phyloP scores from a whole-genome alignment of 2,888 invertebrate genomes.

The Odontothrips loti region DNA sequence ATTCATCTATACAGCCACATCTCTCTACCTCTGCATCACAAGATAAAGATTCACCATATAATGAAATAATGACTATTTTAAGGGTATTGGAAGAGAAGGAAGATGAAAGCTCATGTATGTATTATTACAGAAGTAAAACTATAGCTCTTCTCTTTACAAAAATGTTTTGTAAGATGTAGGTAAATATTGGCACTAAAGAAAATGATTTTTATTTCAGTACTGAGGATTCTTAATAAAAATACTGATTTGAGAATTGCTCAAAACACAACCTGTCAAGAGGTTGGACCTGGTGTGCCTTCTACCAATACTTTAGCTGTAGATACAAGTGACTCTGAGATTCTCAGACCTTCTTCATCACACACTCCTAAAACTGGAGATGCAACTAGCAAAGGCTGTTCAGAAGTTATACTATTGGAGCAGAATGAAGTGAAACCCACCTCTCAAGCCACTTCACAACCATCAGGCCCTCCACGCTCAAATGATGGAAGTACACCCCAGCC shows the following conservation, averaged over 20 bases:
- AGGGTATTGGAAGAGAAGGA: background rate
- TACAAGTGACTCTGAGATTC: too few species aligned
- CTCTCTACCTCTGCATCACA: too few species aligned
- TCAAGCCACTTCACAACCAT: background rate
- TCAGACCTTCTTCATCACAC: background rate
- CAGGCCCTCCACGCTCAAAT: background rate
- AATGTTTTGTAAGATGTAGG: background rate
- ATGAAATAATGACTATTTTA: slow-evolving; percentile 8
- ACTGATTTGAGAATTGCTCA: background rate
- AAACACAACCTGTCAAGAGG: background rate
- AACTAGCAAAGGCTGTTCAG: background rate
- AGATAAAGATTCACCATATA: background rate
- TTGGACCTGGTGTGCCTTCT: background rate
- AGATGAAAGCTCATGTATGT: slow-evolving; percentile 9
- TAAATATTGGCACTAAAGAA: background rate
- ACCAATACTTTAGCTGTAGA: background rate
- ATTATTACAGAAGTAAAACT: background rate
- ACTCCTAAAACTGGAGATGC: background rate
- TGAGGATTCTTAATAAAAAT: background rate
- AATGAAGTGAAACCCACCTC: background rate
- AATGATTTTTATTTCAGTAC: background rate
- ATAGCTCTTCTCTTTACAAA: too few species aligned
- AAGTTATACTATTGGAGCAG: background rate
- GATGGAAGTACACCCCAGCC: background rate
- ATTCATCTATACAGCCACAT: too few species aligned